Base-by-base conservation (phyloP, 1,140 invertebrate species). In the Ostrea denselamellosa region DNA sequence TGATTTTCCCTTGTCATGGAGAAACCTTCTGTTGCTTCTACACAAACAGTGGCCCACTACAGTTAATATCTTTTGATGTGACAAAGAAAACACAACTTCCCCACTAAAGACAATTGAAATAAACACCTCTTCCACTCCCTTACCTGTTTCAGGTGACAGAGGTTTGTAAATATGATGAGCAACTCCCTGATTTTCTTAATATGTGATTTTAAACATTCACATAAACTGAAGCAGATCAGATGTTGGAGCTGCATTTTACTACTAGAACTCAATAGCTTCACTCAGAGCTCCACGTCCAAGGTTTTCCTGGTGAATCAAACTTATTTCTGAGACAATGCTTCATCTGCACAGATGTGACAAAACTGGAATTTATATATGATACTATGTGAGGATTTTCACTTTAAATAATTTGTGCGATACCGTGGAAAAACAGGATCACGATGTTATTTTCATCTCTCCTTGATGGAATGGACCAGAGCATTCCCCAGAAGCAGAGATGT, bases 171-270 rank as follows among this genome's bases (percentile, higher is more conserved):
- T 77, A 77, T 77, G 25, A 25, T 77, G 68, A 77, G 68, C 68
- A 28, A 77, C 68, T 28, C 68, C 68, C 25, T 28, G 10, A 77
- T 77, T 22, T 77, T 77, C 68, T 77, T 77, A 77, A 77, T 77
- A 25, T 77, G 68, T 77, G 68, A 77, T 77, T 77, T 28, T 77
- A 77, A 77, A 77, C 68, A 77, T 77, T 77, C 68, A 77, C 22
- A 77, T 77, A 77, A 77, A 77, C 68, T 34, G 34, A 5, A 44
- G 28, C 22, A 17, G 8, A 77, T 12, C 28, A 77, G 25, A 77
- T 25, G 7, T 14, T 14, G 68, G 28, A 77, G 25, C 68, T 34
- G 34, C 68, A 77, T 25, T 77, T 77, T 25, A 77, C 25, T 28
- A 77, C 68, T 77, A 77, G 9, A 77, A 77, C 68, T 77, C 68